Evolutionary conservation across 2,888 invertebrate species (phyloP).

Genomic region (Xanthostigma xanthostigma): DNA sequence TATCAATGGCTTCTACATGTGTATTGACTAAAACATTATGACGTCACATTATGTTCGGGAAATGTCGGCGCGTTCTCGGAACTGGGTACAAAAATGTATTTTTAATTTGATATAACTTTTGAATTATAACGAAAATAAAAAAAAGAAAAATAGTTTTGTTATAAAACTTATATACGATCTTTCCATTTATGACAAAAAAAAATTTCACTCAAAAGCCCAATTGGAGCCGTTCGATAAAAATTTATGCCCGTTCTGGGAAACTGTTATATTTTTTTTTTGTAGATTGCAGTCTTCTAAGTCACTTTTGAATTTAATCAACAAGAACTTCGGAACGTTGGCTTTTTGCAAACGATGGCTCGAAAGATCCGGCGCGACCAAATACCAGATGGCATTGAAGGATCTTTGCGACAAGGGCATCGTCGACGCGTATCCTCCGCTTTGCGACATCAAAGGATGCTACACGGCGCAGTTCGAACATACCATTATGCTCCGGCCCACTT

Average conservation of each 20-base stretch:
- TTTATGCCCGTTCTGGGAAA: neutral
- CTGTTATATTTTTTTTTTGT: slow-evolving; percentile 17
- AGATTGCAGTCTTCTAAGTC: slow-evolving; percentile 87
- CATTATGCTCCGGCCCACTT: slow-evolving; percentile 89
- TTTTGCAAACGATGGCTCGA: slow-evolving; percentile 99
- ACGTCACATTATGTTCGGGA: no score
- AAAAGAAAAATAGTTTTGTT: no score
- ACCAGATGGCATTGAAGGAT: slow-evolving; percentile 97
- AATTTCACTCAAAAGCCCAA: no score
- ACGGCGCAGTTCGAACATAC: slow-evolving; percentile 99
- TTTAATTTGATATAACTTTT: no score
- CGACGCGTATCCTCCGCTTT: slow-evolving; percentile 96
- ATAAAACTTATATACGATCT: no score
- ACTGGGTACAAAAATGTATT: no score
- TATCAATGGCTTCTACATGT: no score
- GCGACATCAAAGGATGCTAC: slow-evolving; percentile 93
- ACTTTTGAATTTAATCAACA: slow-evolving; percentile 81
- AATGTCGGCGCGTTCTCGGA: no score
- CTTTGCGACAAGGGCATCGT: slow-evolving; percentile 94
- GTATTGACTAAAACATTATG: no score
- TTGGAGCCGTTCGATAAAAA: neutral
- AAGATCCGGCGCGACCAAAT: slow-evolving; percentile 89
- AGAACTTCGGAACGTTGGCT: slow-evolving; percentile 92
- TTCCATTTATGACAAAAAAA: no score
- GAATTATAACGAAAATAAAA: no score